Base-by-base conservation (phyloP, 1,140 invertebrate species). In the Aphelenchoides fujianensis region DNA sequence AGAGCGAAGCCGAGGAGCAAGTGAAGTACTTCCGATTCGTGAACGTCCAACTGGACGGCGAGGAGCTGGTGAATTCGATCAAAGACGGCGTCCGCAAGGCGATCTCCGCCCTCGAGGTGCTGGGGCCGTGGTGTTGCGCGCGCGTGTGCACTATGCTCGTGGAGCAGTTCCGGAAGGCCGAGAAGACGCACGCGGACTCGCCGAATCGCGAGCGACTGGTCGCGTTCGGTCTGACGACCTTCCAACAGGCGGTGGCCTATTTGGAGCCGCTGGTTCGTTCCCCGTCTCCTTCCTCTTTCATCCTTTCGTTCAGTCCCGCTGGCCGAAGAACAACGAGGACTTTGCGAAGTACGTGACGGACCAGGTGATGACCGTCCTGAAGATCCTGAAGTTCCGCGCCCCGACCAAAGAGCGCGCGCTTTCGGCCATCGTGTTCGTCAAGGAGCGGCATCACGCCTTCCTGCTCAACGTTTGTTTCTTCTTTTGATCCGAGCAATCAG, bases 401-500 rank as follows among this genome's bases (percentile, higher is more conserved):
- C 5, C 5, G 7, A 32, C 5, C 55, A 59, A 5, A 78, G 70
- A 74, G 64, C 28, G 19, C 23, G 28, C 64, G 0, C 55, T 82
- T 9, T 80, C 52, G 16, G 74, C 54, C 1, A 69, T 83, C 9
- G 54, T 83, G 34, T 83, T 84, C 68, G 82, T 83, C 5, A 68
- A 84, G 3, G 74, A 83, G 64, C 71, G 82, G 52, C 79, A 75
- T 36, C 69, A 79, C 37, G 82, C 81, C 0, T 81, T 71, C 63
- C 52, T 74, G 9, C 62, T 82, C 16, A 77, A 68, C 59, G 82
- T 84, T 48, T 53, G 78, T 72, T 72, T 12, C 0, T 1, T 28
- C 9, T 67, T 59, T n/a, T n/a, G n/a, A n/a, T n/a, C n/a, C 5
- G 34, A 5, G 27, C 37, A 41, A n/a, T 23, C 3, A 34, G 31